These are phyloP conservation scores for Propithecus deckenii DNA, from an alignment of 2,797 vertebrate species.

Conservation along the genomic window DNA sequence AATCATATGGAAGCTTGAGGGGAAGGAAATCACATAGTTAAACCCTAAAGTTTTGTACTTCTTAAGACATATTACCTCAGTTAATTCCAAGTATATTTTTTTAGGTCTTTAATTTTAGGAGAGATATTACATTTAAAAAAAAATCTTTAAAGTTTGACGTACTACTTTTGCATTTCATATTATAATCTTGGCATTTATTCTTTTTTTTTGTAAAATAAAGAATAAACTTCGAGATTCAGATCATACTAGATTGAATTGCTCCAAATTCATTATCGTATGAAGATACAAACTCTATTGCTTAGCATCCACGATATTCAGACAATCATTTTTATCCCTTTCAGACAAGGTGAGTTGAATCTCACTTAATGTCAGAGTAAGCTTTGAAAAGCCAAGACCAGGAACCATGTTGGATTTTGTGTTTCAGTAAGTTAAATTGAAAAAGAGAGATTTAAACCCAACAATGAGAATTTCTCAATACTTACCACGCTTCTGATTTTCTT, in stretches of 20 bases:
- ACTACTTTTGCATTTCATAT: neutral
- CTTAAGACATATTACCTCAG: neutral
- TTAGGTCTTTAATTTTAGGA: neutral
- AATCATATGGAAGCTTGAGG: neutral
- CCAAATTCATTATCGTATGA: neutral
- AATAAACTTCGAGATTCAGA: neutral
- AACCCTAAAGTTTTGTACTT: neutral
- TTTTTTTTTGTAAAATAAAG: conserved; percentile 42
- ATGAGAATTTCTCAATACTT: conserved; percentile 81
- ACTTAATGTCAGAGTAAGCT: neutral
- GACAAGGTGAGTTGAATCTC: neutral
- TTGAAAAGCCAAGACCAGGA: conserved; percentile 61
- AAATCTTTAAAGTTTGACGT: neutral
- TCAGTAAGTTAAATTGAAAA: conserved; percentile 73
- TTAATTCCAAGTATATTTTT: conserved; percentile 2
- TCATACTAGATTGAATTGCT: neutral
- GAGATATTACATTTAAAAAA: neutral
- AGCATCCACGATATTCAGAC: neutral
- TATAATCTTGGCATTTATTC: neutral
- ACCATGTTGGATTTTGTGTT: conserved; percentile 53
- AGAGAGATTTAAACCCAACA: conserved; percentile 78
- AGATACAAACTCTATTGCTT: neutral
- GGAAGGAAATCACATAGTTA: neutral
- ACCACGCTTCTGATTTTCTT: conserved; percentile 81
- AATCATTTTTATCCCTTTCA: neutral